These are phyloP conservation scores for Clanis bilineata DNA, from an alignment of 2,888 invertebrate species.

Conservation along the genomic window DNA sequence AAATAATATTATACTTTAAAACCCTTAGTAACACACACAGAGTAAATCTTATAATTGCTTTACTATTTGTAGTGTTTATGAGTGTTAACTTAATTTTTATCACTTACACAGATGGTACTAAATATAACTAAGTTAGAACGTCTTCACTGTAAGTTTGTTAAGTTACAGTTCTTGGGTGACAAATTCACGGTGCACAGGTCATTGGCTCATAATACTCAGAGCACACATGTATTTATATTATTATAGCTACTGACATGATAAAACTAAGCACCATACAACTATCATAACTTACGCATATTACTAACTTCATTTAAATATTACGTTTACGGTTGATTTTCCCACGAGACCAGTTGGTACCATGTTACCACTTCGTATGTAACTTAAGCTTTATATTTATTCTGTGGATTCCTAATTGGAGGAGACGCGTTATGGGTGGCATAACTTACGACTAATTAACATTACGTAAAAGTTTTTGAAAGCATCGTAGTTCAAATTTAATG, in stretches of 20 bases:
- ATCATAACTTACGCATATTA: neutral
- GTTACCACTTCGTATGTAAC: slow-evolving; percentile 9
- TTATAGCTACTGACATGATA: neutral
- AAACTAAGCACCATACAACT: neutral
- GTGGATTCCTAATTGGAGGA: slow-evolving; percentile 7
- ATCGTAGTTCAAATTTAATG: neutral
- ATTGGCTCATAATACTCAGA: neutral
- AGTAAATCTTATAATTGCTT: neutral
- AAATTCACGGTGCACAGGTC: neutral
- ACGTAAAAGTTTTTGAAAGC: neutral
- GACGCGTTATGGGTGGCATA: slow-evolving; percentile 3
- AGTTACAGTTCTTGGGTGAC: neutral
- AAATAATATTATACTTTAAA: too few species aligned
- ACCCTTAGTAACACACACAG: too few species aligned
- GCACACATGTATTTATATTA: neutral
- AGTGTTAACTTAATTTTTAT: neutral
- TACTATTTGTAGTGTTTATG: neutral
- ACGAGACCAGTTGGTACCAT: slow-evolving; percentile 1
- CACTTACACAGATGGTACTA: neutral
- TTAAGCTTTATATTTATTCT: slow-evolving; percentile 14
- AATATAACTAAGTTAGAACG: neutral
- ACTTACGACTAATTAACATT: slow-evolving; percentile 11
- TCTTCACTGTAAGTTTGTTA: neutral
- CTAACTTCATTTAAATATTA: neutral
- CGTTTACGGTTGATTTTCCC: slow-evolving; percentile 1